A percentile compares a stretch with the other conserved stretches of the same genome.
Conservation (phyloP, 1,140 invertebrate genomes). For the Onthophagus taurus region DNA sequence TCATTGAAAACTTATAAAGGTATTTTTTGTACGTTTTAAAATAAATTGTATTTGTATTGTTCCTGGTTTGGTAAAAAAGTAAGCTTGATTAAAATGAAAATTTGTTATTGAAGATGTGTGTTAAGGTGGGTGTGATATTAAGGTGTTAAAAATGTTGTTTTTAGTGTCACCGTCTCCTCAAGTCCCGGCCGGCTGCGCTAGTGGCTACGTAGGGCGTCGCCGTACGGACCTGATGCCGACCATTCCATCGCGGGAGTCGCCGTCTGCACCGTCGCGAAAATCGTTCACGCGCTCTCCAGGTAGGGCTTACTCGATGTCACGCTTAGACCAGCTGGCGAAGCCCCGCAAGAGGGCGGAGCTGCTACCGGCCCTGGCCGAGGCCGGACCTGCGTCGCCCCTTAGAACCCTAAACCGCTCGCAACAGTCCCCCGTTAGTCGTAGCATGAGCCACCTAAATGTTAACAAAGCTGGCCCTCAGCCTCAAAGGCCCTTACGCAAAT, state of each 20-base stretch:
- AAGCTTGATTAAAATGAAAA: too few species aligned
- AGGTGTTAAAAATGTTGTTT: too few species aligned
- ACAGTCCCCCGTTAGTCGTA: conserved; percentile 44
- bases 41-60: too few species aligned
- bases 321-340: conserved; percentile 74
- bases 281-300: conserved; percentile 61
- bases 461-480: conserved; percentile 24
- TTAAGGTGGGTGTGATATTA: too few species aligned
- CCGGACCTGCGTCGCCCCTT: conserved; percentile 23
- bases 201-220: conserved; percentile 61
- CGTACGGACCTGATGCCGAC: conserved; percentile 86
- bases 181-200: conserved; percentile 49
- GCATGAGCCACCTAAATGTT: conserved; percentile 56
- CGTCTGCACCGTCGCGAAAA: conserved; percentile 43
- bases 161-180: conserved; percentile 32
- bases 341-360: conserved; percentile 52
- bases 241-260: conserved; percentile 61
- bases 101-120: too few species aligned
- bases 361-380: conserved; percentile 44
- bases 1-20: too few species aligned
- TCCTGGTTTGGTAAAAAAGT: too few species aligned
- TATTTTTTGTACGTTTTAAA: too few species aligned
- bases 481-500: conserved; percentile 28
- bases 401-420: conserved; percentile 24
- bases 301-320: conserved; percentile 87